Base-by-base conservation (phyloP, 2,888 invertebrate species). In the Bembecia ichneumoniformis region DNA sequence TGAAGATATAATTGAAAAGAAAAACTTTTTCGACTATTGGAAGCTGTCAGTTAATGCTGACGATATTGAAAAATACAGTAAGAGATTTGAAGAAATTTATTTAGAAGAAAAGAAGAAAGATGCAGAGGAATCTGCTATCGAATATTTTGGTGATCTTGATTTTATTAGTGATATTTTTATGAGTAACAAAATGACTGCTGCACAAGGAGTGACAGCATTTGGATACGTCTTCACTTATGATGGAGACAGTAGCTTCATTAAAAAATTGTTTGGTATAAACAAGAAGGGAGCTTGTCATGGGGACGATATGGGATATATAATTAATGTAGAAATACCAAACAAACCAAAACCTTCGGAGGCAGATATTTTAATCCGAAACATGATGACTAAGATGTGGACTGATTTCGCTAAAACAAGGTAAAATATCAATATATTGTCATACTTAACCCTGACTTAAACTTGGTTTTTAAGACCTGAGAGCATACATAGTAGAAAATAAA, bases 321-420 rank as follows among this genome's bases (percentile, higher is more conserved):
- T 91, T 28, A 89, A 86, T 51, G 65, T 62, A 46, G 54, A 40
- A 7, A 13, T 40, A 40, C 40, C 40, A 13, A 14, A 40, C 7
- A 14, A 14, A 13, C 13, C 14, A 40, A 40, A 40, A 40, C 40
- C 74, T 7, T 64, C 68, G n/a, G 65, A 71, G 20, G 68, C 65
- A 3, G 87, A 83, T 56, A 64, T 59, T 53, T 51, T 76, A 16
- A 75, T 89, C 7, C 72, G 84, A 3, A 68, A 82, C 17, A 74
- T 78, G 17, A 71, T 91, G 61, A 76, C 86, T 11, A 66, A 76
- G 15, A 71, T 91, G 72, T 91, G 92, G 91, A 87, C 90, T 0
- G 90, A 91, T 59, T 92, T 92, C 66, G 91, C 91, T 0, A 89
- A 87, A 62, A 71, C 68, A 59, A 86, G 89, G 79, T 89, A 64